Conservation (phyloP, 2,113 vertebrate species). For the Struthidea cinerea region DNA sequence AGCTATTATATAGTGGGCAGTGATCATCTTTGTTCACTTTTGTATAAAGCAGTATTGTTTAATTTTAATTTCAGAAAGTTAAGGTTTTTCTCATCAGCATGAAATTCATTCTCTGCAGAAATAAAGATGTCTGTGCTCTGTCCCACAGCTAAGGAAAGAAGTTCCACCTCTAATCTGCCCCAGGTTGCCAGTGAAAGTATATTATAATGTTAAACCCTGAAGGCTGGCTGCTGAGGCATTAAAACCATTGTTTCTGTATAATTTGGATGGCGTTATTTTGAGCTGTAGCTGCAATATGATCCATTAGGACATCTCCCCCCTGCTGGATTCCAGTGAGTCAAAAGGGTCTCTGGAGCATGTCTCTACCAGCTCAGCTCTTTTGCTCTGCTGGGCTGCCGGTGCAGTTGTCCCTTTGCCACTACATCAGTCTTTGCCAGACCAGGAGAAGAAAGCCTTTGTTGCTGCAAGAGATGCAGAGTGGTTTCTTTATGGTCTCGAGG, state of each 20-base stretch:
- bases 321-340: neutral
- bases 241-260: neutral
- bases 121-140: neutral
- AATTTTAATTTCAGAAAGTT: neutral
- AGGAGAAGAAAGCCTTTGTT: neutral
- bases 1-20: neutral
- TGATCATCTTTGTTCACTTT: neutral
- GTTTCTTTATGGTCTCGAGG: neutral
- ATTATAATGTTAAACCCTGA: neutral
- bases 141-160: neutral
- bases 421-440: neutral
- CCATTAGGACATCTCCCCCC: neutral
- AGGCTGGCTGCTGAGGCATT: neutral
- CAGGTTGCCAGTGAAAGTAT: neutral
- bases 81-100: neutral
- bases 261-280: neutral
- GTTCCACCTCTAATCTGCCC: neutral
- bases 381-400: fast-evolving
- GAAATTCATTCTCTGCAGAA: neutral
- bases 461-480: neutral
- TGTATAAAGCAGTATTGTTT: neutral
- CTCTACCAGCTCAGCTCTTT: neutral
- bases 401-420: neutral
- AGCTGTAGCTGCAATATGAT: neutral
- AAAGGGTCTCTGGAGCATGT: neutral